Conservation (phyloP, 2,888 invertebrate genomes). For the Eilema caniola region DNA sequence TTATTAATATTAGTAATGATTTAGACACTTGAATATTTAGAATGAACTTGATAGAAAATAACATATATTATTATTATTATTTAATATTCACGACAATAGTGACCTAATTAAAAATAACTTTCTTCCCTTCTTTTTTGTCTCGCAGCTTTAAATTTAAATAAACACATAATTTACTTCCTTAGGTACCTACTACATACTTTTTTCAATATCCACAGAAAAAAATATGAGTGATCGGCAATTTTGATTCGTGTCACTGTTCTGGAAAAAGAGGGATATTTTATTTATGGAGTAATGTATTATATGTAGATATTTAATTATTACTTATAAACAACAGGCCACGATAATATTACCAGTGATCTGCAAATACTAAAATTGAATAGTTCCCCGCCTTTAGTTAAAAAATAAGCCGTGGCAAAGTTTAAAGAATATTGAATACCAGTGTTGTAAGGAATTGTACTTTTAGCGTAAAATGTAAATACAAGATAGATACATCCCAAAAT, state of each 20-base stretch:
- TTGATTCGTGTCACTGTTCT: not conserved
- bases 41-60: not conserved
- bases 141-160: not conserved
- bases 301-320: slow-evolving; percentile 9
- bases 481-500: too few species aligned
- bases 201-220: not conserved
- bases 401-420: too few species aligned
- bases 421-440: too few species aligned
- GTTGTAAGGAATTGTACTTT: too few species aligned
- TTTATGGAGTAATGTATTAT: not conserved
- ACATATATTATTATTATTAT: too few species aligned
- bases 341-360: slow-evolving; percentile 1
- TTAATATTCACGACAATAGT: not conserved
- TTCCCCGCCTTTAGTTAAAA: too few species aligned
- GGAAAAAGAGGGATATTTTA: not conserved
- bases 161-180: not conserved
- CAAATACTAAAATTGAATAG: not conserved
- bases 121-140: not conserved
- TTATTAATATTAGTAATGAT: slow-evolving; percentile 6
- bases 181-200: not conserved
- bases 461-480: too few species aligned
- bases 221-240: not conserved
- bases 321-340: not conserved
- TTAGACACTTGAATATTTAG: slow-evolving; percentile 1
- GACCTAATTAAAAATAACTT: not conserved